Percentiles rank a stretch among this genome's conserved stretches.
Conservation (phyloP, 2,888 invertebrate genomes). For the Acholoe squamosa region DNA sequence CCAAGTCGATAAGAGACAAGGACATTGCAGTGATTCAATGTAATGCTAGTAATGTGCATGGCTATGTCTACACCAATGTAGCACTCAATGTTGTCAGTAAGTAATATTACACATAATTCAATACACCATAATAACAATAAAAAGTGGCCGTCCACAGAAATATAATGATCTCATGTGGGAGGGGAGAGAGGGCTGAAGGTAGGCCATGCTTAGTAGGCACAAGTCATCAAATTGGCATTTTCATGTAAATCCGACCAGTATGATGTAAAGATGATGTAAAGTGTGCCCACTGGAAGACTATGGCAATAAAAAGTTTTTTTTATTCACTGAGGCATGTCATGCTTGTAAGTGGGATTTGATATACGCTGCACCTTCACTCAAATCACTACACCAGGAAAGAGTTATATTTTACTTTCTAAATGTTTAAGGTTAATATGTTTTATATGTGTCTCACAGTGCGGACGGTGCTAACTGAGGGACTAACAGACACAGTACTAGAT, state of each 20-base stretch:
- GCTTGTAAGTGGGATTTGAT: too few species aligned
- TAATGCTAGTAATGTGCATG: slow-evolving; percentile 67
- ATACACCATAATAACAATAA: too few species aligned
- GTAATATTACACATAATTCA: slow-evolving; percentile 26
- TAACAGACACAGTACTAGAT: not conserved
- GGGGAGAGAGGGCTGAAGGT: too few species aligned
- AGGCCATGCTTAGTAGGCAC: too few species aligned
- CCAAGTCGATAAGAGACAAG: slow-evolving; percentile 64
- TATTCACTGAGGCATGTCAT: too few species aligned
- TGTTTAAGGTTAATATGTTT: not conserved
- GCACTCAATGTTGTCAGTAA: slow-evolving; percentile 69
- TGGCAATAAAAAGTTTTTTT: too few species aligned
- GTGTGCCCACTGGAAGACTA: not conserved
- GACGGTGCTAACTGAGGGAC: not conserved
- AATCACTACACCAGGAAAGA: not conserved
- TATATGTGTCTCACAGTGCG: not conserved
- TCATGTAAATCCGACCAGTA: not conserved
- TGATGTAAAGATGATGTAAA: not conserved
- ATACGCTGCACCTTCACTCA: not conserved
- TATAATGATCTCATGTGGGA: too few species aligned
- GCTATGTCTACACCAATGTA: slow-evolving; percentile 64
- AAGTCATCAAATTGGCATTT: too few species aligned
- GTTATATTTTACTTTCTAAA: not conserved
- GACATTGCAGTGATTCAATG: slow-evolving; percentile 69
- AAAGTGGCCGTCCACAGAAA: too few species aligned